A percentile compares a stretch with the other conserved stretches of the same genome.
Evolutionary conservation across 2,797 vertebrate genomes (phyloP).

Genomic region (Acanthis flammea): DNA sequence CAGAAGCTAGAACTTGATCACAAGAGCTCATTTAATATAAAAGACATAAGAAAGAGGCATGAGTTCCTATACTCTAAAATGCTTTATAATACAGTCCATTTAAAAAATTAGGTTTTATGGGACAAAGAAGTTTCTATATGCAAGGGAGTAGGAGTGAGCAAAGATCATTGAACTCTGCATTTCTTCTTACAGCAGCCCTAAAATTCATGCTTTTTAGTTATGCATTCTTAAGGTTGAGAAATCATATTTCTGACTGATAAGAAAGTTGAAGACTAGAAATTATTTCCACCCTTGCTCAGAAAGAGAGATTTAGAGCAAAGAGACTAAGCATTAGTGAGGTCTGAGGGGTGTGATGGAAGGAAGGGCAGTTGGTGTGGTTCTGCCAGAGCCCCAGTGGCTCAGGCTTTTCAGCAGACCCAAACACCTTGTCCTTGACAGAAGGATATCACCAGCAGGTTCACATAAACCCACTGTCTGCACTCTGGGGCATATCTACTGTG

Average conservation of each 20-base stretch:
- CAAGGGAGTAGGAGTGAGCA: background rate
- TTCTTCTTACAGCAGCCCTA: background rate
- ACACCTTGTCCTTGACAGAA: background rate
- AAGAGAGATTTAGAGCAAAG: background rate
- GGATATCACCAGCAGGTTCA: background rate
- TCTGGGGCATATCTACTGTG: background rate
- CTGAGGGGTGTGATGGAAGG: background rate
- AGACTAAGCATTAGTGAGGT: background rate
- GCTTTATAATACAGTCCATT: conserved; percentile 6
- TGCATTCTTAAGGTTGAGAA: background rate
- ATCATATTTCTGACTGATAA: background rate
- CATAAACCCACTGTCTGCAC: background rate
- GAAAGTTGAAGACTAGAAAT: background rate
- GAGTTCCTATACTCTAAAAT: background rate
- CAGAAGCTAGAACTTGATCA: conserved; percentile 56
- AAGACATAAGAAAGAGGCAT: conserved; percentile 8
- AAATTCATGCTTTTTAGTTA: conserved; percentile 12
- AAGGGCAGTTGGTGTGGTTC: background rate
- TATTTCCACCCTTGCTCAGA: background rate
- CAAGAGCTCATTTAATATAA: conserved; percentile 38
- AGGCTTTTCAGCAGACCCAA: background rate
- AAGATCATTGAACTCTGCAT: conserved; percentile 18
- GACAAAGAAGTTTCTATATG: conserved; percentile 31
- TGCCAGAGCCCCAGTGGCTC: background rate
- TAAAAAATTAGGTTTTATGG: conserved; percentile 40